Evolutionary conservation across 2,797 vertebrate genomes (phyloP).

Genomic region (Molossus alvarezi): DNA sequence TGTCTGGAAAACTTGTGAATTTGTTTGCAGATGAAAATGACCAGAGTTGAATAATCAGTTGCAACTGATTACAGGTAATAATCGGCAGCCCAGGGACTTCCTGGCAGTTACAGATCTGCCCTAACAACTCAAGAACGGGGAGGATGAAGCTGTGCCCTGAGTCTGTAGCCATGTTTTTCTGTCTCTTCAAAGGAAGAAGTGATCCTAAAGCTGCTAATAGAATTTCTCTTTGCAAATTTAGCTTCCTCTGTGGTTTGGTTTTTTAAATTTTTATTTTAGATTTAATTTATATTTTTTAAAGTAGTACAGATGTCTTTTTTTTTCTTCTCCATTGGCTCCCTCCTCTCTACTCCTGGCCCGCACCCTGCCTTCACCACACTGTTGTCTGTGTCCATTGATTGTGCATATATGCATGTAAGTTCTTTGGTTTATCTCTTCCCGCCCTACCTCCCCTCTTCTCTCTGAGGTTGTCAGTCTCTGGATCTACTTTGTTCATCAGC

Average conservation of each 20-base stretch:
- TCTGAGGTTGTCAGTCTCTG: no score
- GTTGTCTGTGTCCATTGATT: no score
- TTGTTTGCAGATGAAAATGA: constrained; percentile 87
- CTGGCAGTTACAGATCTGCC: constrained; percentile 62
- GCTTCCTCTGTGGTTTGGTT: neutral
- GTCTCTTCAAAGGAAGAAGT: constrained; percentile 24
- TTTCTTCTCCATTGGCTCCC: no score
- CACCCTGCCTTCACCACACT: no score
- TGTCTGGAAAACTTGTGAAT: constrained; percentile 84
- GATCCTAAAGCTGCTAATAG: neutral
- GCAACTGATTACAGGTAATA: constrained; percentile 82
- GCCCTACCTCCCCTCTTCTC: no score
- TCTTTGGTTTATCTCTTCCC: no score
- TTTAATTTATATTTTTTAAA: no score
- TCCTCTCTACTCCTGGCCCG: no score
- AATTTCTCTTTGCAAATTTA: constrained; percentile 55
- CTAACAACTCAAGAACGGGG: constrained; percentile 44
- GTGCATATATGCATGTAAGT: no score
- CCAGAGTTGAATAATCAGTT: constrained; percentile 85
- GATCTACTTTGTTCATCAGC: no score
- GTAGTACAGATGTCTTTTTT: no score
- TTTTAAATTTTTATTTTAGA: neutral
- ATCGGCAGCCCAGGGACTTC: constrained; percentile 77
- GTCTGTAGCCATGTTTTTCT: neutral
- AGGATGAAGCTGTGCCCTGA: neutral